phyloP scores from a whole-genome alignment of 2,797 vertebrate genomes.

The Acropternis orthonyx region DNA sequence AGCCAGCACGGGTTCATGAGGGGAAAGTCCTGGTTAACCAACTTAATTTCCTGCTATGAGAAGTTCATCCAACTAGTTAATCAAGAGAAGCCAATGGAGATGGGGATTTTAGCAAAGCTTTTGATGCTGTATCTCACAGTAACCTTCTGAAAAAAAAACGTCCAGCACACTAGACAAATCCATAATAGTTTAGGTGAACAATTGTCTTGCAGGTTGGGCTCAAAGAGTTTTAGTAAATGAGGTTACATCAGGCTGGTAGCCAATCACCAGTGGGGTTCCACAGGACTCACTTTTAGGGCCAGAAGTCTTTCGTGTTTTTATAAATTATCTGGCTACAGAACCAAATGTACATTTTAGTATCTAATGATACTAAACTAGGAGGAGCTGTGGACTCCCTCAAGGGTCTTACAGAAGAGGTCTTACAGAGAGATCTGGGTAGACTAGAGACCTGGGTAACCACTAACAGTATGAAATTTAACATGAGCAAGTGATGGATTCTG shows the following conservation, averaged over 20 bases:
- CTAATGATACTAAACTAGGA: neutral
- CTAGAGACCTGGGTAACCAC: neutral
- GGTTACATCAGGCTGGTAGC: neutral
- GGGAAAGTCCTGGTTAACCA: neutral
- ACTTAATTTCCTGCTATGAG: neutral
- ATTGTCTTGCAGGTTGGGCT: rapidly evolving
- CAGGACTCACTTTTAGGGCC: neutral
- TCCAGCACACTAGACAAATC: neutral
- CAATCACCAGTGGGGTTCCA: neutral
- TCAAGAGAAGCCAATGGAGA: neutral
- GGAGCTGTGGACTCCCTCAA: neutral
- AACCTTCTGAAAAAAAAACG: neutral
- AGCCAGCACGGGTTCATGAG: neutral
- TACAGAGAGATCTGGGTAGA: neutral
- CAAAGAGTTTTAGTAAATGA: neutral
- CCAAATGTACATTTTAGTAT: neutral
- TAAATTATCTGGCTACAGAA: neutral
- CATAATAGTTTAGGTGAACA: neutral
- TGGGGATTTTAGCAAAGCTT: neutral
- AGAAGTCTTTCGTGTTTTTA: neutral
- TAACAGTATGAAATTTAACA: neutral
- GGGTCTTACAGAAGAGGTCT: neutral
- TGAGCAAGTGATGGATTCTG: neutral
- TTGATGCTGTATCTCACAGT: neutral
- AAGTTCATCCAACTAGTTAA: neutral